Percentiles rank a stretch among this genome's conserved stretches.
These are phyloP conservation scores for Chloropsis cyanopogon DNA, from an alignment of 2,113 vertebrate genomes.

Conservation along the genomic window DNA sequence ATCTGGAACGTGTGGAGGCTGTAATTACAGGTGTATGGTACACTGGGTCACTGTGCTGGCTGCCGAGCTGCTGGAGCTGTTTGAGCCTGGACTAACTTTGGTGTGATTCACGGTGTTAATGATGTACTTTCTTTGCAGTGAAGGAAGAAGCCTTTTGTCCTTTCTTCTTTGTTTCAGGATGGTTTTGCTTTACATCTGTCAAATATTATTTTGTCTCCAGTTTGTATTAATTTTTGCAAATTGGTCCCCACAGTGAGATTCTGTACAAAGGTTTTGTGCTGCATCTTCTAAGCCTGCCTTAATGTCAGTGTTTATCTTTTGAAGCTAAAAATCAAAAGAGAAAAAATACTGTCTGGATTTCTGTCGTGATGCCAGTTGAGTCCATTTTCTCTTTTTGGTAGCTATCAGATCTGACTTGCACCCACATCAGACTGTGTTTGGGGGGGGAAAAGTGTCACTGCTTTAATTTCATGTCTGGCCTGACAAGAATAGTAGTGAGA, in stretches of 20 bases:
- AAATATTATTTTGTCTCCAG: constrained; percentile 1
- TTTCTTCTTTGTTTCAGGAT: background rate
- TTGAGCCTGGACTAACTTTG: background rate
- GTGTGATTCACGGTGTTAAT: background rate
- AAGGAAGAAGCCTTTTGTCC: background rate
- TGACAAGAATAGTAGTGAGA: constrained; percentile 23
- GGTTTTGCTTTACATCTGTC: background rate
- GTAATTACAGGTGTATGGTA: background rate
- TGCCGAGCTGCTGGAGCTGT: background rate
- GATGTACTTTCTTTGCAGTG: background rate
- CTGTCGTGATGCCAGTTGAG: background rate
- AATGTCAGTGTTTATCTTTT: constrained; percentile 29
- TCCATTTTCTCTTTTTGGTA: background rate
- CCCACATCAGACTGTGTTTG: background rate
- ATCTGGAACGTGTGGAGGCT: background rate
- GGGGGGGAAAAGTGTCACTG: background rate
- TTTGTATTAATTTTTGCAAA: constrained; percentile 36
- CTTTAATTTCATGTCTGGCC: constrained; percentile 23
- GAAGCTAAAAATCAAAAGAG: constrained; percentile 58
- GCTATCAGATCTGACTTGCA: constrained; percentile 23
- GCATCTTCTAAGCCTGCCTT: constrained; percentile 32
- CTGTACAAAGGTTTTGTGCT: background rate
- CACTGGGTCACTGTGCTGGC: background rate
- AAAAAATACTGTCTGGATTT: constrained; percentile 17
- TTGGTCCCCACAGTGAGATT: background rate